These are phyloP conservation scores for Horisme vitalbata DNA, from an alignment of 2,888 invertebrate species.

Conservation along the genomic window DNA sequence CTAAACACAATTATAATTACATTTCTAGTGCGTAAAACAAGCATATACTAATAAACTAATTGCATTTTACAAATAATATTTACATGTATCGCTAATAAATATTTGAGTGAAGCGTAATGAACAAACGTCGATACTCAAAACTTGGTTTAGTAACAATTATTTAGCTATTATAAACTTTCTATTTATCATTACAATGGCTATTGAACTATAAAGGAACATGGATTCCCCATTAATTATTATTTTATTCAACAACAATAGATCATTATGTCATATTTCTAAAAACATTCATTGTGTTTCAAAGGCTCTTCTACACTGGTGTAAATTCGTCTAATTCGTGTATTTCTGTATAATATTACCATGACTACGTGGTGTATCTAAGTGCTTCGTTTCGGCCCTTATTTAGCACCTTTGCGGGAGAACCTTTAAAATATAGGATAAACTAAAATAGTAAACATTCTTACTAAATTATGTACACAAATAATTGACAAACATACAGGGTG, in stretches of 20 bases:
- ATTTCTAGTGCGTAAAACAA: conserved; percentile 61
- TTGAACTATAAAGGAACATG: conserved; percentile 13
- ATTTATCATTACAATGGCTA: conserved; percentile 7
- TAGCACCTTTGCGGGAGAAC: too few relatives aligned
- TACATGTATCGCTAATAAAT: conserved; percentile 45
- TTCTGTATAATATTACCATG: too few relatives aligned
- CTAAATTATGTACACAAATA: conserved; percentile 55
- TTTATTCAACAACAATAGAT: conserved; percentile 4
- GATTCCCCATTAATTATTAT: conserved; percentile 1
- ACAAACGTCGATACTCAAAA: conserved; percentile 24
- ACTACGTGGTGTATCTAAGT: too few relatives aligned
- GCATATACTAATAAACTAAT: conserved; percentile 57
- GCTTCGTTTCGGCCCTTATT: too few relatives aligned
- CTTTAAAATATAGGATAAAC: too few relatives aligned
- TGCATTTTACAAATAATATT: conserved; percentile 55
- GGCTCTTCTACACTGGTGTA: too few relatives aligned
- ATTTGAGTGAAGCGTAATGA: conserved; percentile 40
- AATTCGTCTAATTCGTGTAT: too few relatives aligned
- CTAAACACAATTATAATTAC: conserved; percentile 53
- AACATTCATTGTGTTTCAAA: too few relatives aligned
- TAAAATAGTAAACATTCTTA: too few relatives aligned
- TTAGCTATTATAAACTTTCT: conserved; percentile 10
- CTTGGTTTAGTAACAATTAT: conserved; percentile 16
- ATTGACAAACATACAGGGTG: conserved; percentile 45
- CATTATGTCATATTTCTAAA: conserved; percentile 8